Base-by-base conservation (phyloP, 2,888 invertebrate species). In the Leptopilina syphax region DNA sequence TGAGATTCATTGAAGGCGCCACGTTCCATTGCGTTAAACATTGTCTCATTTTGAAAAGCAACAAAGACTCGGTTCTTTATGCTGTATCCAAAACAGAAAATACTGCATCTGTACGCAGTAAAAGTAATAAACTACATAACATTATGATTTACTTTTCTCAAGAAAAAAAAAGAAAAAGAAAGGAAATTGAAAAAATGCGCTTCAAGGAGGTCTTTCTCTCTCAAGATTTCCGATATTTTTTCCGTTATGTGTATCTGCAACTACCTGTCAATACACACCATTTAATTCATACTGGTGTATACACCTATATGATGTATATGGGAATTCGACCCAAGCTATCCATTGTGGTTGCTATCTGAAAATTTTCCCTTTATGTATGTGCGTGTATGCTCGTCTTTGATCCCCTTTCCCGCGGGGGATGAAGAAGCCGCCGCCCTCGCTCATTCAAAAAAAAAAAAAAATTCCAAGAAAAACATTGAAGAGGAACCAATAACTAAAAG, bases 191-290 rank as follows among this genome's bases (percentile, higher is more conserved):
- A 1, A 41, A 83, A 77, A 76, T 76, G 78, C 27, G 67, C 67
- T 78, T 77, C 81, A 78, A 44, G 80, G 78, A 77, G 65, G 73
- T 67, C 73, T 54, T 76, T 63, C 79, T 18, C 65, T 68, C 67
- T 50, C 76, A 67, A 65, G 24, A 77, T 78, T 80, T 81, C 77
- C 80, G 70, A 79, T 65, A 63, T 73, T 77, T 50, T 76, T 50
- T 68, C 65, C 50, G 50, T 50, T 9, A 13, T 34, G 13, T 27
- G 27, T 18, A 70, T 70, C 50, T 70, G 24, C 70, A 70, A 27
- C 70, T 70, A 73, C 73, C 73, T 73, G 73, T 73, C 73, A 9
- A 57, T n/a, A 41, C 73, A 41, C 73, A 57, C 73, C 47, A n/a
- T 57, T 34, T 73, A 27, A 27, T 70, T 24, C 47, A 3, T 10